phyloP scores from a whole-genome alignment of 2,113 vertebrate species.

The Channa maculata region DNA sequence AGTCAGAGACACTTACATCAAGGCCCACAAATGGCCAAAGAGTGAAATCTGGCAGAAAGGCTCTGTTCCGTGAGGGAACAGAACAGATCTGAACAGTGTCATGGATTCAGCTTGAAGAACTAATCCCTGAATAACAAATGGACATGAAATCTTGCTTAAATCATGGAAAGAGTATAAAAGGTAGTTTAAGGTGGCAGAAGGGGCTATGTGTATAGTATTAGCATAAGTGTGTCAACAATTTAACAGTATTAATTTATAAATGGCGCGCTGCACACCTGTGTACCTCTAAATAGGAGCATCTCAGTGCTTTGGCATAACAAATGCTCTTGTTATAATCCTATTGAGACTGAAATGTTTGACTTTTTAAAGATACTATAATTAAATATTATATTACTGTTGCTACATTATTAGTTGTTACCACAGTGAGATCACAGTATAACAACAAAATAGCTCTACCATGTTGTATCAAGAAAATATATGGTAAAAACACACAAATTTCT shows the following conservation, averaged over 20 bases:
- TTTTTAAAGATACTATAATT: too few species aligned
- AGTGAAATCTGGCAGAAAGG: background rate
- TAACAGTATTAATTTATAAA: background rate
- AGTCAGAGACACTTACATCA: background rate
- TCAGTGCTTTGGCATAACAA: too few species aligned
- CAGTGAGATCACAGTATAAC: too few species aligned
- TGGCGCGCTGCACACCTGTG: background rate
- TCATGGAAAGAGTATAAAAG: too few species aligned
- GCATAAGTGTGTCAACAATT: background rate
- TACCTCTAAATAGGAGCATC: background rate
- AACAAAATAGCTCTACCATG: too few species aligned
- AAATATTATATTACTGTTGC: too few species aligned
- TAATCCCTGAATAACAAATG: background rate
- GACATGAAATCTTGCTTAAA: background rate
- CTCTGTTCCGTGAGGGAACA: background rate
- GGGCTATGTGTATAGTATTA: background rate
- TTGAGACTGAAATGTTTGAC: too few species aligned
- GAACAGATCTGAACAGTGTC: background rate
- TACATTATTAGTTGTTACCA: too few species aligned
- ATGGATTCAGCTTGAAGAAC: background rate
- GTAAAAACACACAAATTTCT: too few species aligned
- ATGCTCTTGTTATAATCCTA: too few species aligned
- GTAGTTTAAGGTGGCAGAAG: background rate
- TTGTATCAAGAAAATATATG: too few species aligned
- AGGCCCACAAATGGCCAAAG: background rate